Conservation (phyloP, 2,888 invertebrate genomes). For the Tetrapedia diversipes region DNA sequence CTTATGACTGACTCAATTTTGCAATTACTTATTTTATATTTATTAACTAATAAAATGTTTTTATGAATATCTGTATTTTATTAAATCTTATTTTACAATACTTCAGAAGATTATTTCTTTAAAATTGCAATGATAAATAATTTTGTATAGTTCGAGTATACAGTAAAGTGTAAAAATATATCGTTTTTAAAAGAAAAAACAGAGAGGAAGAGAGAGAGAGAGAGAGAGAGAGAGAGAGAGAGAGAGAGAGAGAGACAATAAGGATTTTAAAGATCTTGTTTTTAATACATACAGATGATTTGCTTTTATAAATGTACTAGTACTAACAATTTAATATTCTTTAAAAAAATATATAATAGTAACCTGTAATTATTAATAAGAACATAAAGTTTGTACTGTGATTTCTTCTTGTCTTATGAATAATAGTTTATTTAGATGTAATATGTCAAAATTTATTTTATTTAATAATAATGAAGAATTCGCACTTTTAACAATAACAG, state of each 20-base stretch:
- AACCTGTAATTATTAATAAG: slow-evolving; percentile 20
- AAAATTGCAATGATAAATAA: slow-evolving; percentile 12
- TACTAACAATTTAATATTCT: slow-evolving; percentile 26
- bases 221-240: background rate
- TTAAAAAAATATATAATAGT: slow-evolving; percentile 13
- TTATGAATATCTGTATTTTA: slow-evolving; percentile 44
- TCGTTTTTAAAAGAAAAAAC: slow-evolving; percentile 14
- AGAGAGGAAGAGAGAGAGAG: slow-evolving; percentile 4
- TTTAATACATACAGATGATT: slow-evolving; percentile 16
- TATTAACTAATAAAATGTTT: slow-evolving; percentile 64
- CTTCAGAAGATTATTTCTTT: slow-evolving; percentile 40
- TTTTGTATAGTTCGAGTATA: slow-evolving; percentile 9
- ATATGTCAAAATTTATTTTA: slow-evolving; percentile 43
- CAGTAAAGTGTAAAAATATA: slow-evolving; percentile 9
- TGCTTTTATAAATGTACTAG: slow-evolving; percentile 21
- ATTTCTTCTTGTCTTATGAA: slow-evolving; percentile 40
- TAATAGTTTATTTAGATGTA: slow-evolving; percentile 42
- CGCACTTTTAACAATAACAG: slow-evolving; percentile 48
- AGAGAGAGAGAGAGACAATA: slow-evolving; percentile 52
- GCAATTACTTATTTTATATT: slow-evolving; percentile 54
- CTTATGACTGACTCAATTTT: slow-evolving; percentile 39
- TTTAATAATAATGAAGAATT: slow-evolving; percentile 22
- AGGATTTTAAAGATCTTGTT: slow-evolving; percentile 44
- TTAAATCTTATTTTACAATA: slow-evolving; percentile 55
- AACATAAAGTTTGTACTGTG: slow-evolving; percentile 45